These are phyloP conservation scores for Edolisoma coerulescens DNA, from an alignment of 2,113 vertebrate genomes.

Conservation along the genomic window DNA sequence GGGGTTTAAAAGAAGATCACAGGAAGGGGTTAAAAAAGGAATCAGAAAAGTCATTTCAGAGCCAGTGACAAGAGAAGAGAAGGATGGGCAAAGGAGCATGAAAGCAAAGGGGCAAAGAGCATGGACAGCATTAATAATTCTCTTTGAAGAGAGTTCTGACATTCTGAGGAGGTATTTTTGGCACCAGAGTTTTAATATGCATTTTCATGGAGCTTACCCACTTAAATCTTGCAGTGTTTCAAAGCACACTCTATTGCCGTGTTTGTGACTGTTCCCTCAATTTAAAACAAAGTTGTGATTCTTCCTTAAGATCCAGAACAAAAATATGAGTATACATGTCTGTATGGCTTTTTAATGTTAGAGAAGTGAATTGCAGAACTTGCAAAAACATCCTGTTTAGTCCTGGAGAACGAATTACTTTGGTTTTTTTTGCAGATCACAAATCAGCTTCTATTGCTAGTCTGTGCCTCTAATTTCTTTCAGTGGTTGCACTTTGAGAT, in stretches of 20 bases:
- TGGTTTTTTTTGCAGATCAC: background rate
- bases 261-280: background rate
- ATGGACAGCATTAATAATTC: slow-evolving; percentile 13
- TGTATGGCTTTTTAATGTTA: background rate
- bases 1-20: background rate
- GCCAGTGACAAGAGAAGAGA: background rate
- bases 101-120: slow-evolving; percentile 14
- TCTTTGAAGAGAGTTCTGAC: slow-evolving; percentile 46
- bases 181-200: background rate
- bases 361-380: background rate
- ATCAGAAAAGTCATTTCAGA: background rate
- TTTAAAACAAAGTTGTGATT: background rate
- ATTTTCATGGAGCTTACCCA: background rate
- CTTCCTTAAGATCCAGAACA: background rate
- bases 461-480: background rate
- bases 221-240: background rate
- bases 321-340: background rate
- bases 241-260: background rate
- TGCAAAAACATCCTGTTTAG: background rate
- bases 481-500: background rate
- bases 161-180: slow-evolving; percentile 28
- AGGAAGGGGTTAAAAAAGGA: slow-evolving; percentile 7
- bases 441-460: background rate
- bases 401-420: background rate
- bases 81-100: background rate